Evolutionary conservation across 2,797 vertebrate species (phyloP).

Genomic region (Pseudomugil gertrudae): DNA sequence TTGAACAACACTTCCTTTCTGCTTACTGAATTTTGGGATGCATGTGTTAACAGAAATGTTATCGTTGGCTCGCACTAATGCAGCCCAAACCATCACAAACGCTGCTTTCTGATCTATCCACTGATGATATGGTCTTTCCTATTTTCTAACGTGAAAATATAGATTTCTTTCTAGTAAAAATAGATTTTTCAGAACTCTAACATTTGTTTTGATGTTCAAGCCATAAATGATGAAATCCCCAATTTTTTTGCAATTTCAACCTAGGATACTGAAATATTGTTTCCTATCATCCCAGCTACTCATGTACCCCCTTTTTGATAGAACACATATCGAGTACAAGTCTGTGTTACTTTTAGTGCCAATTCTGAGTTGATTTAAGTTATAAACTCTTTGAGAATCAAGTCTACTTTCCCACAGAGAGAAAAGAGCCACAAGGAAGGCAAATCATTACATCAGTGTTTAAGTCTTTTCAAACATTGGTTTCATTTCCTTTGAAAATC

Average conservation of each 20-base stretch:
- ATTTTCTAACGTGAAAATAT: no score
- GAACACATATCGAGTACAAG: background rate
- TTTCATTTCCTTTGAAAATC: background rate
- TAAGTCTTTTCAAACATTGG: background rate
- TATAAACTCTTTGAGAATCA: background rate
- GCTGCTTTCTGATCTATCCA: background rate
- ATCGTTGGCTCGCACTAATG: background rate
- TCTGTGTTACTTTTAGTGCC: background rate
- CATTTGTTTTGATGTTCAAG: no score
- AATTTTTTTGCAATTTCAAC: background rate
- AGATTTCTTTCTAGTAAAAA: no score
- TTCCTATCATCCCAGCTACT: background rate
- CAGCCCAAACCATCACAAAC: background rate
- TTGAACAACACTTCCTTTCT: background rate
- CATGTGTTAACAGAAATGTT: background rate
- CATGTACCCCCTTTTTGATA: background rate
- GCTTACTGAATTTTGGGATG: background rate
- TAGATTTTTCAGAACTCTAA: background rate
- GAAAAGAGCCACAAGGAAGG: background rate
- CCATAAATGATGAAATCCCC: background rate
- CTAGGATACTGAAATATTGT: background rate
- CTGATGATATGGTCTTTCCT: background rate
- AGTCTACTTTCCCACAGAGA: background rate
- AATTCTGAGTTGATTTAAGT: background rate
- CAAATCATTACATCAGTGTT: background rate